phyloP scores from a whole-genome alignment of 2,888 invertebrate species.

The Hypena proboscidalis region DNA sequence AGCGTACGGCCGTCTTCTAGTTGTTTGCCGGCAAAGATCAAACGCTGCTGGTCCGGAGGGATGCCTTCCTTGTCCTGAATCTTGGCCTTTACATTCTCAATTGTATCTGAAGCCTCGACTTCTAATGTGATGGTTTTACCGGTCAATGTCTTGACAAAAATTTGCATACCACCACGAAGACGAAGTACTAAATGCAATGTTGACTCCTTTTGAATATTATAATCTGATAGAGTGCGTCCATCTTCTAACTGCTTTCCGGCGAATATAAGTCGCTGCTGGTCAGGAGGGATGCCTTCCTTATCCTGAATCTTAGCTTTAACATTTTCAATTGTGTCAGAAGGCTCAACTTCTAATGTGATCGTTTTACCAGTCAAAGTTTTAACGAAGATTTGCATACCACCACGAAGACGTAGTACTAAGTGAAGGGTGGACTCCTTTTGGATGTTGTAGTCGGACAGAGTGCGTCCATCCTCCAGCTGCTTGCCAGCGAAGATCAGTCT shows the following conservation, averaged over 20 bases:
- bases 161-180: constrained; percentile 51
- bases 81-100: constrained; percentile 50
- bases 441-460: constrained; percentile 30
- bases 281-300: constrained; percentile 35
- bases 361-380: constrained; percentile 34
- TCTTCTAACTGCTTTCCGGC: constrained; percentile 36
- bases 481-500: constrained; percentile 41
- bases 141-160: constrained; percentile 49
- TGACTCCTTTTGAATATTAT: constrained; percentile 43
- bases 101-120: constrained; percentile 48
- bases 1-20: constrained; percentile 49
- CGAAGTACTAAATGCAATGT: constrained; percentile 44
- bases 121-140: constrained; percentile 50
- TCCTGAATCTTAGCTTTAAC: constrained; percentile 37
- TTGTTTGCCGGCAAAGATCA: constrained; percentile 51
- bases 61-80: constrained; percentile 53
- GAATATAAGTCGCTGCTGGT: constrained; percentile 34
- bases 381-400: constrained; percentile 38
- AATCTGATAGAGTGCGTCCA: constrained; percentile 26
- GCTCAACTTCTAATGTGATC: constrained; percentile 30
- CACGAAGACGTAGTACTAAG: constrained; percentile 26
- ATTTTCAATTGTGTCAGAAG: constrained; percentile 37
- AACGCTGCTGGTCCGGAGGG: constrained; percentile 48
- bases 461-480: constrained; percentile 34
- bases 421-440: constrained; percentile 35